Base-by-base conservation (phyloP, 1,140 invertebrate species). In the Tribolium castaneum region DNA sequence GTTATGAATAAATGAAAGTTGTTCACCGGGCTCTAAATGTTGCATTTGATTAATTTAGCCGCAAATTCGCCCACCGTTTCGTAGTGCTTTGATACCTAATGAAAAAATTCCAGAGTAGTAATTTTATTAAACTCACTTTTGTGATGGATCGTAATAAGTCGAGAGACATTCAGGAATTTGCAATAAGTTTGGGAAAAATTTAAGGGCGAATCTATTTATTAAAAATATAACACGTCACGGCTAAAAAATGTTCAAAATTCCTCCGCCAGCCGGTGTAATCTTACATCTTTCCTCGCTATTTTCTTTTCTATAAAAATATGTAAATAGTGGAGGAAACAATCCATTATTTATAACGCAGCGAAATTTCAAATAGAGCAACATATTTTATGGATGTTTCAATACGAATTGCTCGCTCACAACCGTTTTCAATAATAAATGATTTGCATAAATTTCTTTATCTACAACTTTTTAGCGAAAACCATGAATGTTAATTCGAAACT, bases 21-120 rank as follows among this genome's bases (percentile, higher is more conserved):
- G 30, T 59, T 59, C 22, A 1, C 22, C 54, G 54, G 2, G n/a
- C 30, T 12, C 39, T 35, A 34, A 66, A 66, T 66, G 30, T 25
- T 59, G 39, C 10, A 66, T 66, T 34, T 66, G 59, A 66, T 66
- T 66, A 66, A 25, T 62, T 30, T 10, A 30, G 6, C 30, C 25
- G 25, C 25, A 30, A 30, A 30, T 30, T 30, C 25, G 6, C 3
- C 25, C 25, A 30, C 4, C 3, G 4, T 30, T 30, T 30, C 25
- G 5, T 30, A 30, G 25, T 30, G 25, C 25, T 30, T 30, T 45
- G 39, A 45, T 45, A 45, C 5, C 39, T 45, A 45, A 45, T 45
- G 39, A 45, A 45, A 45, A 45, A 45, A 45, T 45, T 45, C 39
- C 39, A 45, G 9, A 10, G 5, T 45, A n/a, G 39, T 45, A 45